These are phyloP conservation scores for Cyphomyrus plagiostoma DNA, from an alignment of 2,113 vertebrate species.

Conservation along the genomic window DNA sequence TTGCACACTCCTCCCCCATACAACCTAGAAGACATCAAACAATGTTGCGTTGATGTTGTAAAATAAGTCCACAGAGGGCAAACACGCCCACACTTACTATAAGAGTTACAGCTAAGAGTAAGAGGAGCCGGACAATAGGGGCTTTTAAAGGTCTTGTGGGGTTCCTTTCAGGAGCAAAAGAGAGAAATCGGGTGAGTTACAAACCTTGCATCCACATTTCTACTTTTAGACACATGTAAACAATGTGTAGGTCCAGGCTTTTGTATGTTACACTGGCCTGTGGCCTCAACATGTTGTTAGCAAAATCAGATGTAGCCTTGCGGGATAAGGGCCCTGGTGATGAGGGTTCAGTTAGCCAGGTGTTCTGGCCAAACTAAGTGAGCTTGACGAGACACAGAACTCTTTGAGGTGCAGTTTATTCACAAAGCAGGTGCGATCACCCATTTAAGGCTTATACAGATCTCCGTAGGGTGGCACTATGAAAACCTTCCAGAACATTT, in stretches of 20 bases:
- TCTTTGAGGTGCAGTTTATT: background rate
- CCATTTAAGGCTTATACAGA: background rate
- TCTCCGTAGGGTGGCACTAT: background rate
- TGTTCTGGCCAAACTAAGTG: background rate
- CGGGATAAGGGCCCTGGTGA: background rate
- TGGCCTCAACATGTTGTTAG: background rate
- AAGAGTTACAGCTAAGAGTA: background rate
- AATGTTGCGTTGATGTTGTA: background rate
- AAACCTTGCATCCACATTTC: background rate
- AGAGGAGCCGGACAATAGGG: background rate
- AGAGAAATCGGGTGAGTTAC: background rate
- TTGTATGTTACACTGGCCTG: background rate
- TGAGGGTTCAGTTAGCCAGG: background rate
- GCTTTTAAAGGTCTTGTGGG: background rate
- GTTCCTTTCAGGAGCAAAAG: background rate
- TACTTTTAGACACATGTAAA: background rate
- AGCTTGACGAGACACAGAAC: background rate
- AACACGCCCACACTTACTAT: background rate
- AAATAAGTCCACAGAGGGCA: background rate
- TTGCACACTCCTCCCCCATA: background rate
- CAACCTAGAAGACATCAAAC: background rate
- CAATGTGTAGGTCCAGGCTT: background rate
- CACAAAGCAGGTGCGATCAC: background rate
- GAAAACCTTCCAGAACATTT: background rate
- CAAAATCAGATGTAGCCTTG: background rate